Evolutionary conservation across 2,797 vertebrate species (phyloP), one percentile per base, ranked within the genome.

Genomic region (Arrhamphus sclerolepis): DNA sequence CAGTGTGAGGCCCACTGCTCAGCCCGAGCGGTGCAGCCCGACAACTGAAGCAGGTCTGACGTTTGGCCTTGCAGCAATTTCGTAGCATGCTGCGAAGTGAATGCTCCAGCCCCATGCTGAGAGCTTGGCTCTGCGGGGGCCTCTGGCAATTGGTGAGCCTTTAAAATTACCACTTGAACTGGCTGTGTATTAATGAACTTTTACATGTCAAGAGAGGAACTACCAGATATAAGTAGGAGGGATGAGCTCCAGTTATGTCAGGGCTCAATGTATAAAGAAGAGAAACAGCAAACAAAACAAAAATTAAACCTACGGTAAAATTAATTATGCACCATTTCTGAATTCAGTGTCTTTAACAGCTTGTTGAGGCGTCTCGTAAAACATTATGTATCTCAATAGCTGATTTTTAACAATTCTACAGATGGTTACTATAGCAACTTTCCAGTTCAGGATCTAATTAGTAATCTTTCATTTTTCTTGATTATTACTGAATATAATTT

Each of bases 71-170:
- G 13, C 40, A 69, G 73, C 70, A 77, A 59, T 72, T 73, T 54
- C 14, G 17, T 28, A 43, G 29, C 85, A 84, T 1, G 63, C 78
- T 81, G 82, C 1, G 63, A 70, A 38, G 46, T 26, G 67, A 84
- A 62, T 72, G 75, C 70, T 65, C 60, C 7, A 1, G 58, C 51
- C 41, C 13, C 81, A 18, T 19, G 69, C 78, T 59, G 76, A 2
- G 67, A 80, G 62, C 60, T 61, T 59, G 66, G 57, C 53, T 67
- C 62, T 11, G 64, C 56, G 67, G 73, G 77, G 67, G 58, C 51
- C 55, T 54, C 22, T 38, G 71, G 69, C 53, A 61, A 54, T 11
- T 9, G 18, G 55, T 2, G 43, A 2, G n/a, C 18, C 66, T 18
- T 63, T 69, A 54, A 52, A 52, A 46, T 11, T 9, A 66, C 31